These are phyloP conservation scores for Chrysolina haemoptera DNA, from an alignment of 2,888 invertebrate genomes.

Conservation along the genomic window DNA sequence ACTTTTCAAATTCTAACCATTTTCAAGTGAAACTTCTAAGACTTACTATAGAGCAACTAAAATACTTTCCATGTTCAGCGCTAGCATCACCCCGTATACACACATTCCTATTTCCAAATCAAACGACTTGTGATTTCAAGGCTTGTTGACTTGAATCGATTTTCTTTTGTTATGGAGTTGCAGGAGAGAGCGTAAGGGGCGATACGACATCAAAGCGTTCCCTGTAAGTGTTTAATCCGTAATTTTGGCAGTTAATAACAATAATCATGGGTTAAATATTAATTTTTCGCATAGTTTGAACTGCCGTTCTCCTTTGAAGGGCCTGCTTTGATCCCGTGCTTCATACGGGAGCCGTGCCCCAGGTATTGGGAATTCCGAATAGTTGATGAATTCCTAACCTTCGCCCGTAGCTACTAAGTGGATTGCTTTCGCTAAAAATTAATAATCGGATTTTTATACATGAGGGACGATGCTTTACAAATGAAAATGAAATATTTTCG, in stretches of 20 bases:
- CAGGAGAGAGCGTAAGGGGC: conserved; percentile 31
- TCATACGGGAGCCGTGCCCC: conserved; percentile 56
- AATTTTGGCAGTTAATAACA: conserved; percentile 64
- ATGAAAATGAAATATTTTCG: conserved; percentile 9
- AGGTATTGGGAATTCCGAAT: conserved; percentile 65
- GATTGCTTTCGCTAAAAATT: conserved; percentile 48
- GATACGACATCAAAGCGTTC: conserved; percentile 56
- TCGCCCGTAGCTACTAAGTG: conserved; percentile 44
- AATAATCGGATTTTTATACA: conserved; percentile 43
- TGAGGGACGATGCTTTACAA: conserved; percentile 17
- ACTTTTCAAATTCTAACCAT: too few relatives aligned
- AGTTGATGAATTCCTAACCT: conserved; percentile 65
- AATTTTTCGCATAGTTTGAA: conserved; percentile 70
- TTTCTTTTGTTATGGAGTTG: conserved; percentile 47
- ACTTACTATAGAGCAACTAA: too few relatives aligned
- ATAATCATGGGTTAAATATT: conserved; percentile 67
- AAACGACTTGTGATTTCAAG: conserved; percentile 3
- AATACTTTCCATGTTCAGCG: background rate
- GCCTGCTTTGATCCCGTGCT: conserved; percentile 53
- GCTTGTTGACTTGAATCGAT: conserved; percentile 48
- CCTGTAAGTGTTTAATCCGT: conserved; percentile 58
- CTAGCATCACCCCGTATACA: background rate
- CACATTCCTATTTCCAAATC: background rate
- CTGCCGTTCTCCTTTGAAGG: conserved; percentile 60
- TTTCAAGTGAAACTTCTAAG: too few relatives aligned